Percentiles rank a stretch among this genome's conserved stretches.
Evolutionary conservation across 2,888 invertebrate genomes (phyloP).

Genomic region (Agrochola lota): DNA sequence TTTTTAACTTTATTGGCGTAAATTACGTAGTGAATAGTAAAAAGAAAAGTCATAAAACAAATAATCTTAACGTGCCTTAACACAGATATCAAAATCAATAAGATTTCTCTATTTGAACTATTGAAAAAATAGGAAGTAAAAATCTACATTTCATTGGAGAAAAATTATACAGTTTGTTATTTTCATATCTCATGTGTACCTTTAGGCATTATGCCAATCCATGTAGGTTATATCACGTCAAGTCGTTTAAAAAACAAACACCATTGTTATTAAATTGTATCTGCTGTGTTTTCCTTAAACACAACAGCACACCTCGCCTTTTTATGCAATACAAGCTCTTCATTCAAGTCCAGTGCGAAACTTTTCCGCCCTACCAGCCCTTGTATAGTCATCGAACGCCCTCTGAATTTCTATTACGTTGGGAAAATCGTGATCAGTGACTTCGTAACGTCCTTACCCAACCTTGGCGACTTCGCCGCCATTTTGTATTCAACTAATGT

Average conservation of each 20-base stretch:
- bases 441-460: conserved; percentile 79
- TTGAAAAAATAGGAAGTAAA: not conserved
- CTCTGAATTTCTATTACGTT: conserved; percentile 66
- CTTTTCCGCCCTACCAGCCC: conserved; percentile 61
- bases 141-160: not conserved
- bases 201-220: not conserved
- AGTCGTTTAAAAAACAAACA: conserved; percentile 39
- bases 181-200: not conserved
- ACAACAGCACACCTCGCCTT: not conserved
- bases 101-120: not conserved
- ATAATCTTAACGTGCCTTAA: not conserved
- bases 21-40: not conserved
- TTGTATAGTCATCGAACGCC: conserved; percentile 49
- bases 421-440: conserved; percentile 69
- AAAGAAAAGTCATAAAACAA: not conserved
- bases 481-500: conserved; percentile 72
- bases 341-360: conserved; percentile 65
- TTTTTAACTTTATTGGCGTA: not conserved
- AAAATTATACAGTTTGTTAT: not conserved
- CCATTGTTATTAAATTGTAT: conserved; percentile 38
- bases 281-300: conserved; percentile 20
- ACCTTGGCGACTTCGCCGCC: conserved; percentile 74
- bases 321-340: conserved; percentile 42
- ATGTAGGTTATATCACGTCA: not conserved
- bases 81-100: not conserved